phyloP scores from a whole-genome alignment of 2,113 vertebrate species.

The Ictidomys tridecemlineatus region DNA sequence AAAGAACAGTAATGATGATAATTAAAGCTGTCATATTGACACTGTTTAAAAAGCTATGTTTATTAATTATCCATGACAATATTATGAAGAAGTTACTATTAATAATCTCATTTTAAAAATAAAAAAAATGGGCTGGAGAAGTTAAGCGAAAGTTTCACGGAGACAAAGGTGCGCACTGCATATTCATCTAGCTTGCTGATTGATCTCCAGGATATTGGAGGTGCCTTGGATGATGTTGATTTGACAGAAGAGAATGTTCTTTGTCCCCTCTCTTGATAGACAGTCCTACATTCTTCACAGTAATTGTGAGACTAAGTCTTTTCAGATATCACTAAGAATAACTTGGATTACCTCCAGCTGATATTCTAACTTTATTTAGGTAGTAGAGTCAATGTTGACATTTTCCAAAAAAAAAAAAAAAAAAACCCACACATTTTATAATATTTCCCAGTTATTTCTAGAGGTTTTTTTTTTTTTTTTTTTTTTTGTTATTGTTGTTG shows the following conservation, averaged over 20 bases:
- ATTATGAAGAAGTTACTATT: background rate
- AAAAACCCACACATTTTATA: background rate
- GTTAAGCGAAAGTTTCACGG: background rate
- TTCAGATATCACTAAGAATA: background rate
- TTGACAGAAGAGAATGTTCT: background rate
- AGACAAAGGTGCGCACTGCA: background rate
- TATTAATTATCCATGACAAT: background rate
- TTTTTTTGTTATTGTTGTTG: background rate
- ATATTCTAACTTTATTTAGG: background rate
- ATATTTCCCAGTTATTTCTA: background rate
- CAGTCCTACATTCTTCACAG: background rate
- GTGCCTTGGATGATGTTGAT: background rate
- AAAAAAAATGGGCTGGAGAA: background rate
- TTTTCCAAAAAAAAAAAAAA: slow-evolving; percentile 1
- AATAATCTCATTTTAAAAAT: background rate
- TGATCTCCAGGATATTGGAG: background rate
- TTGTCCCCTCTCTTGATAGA: background rate
- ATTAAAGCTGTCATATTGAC: background rate
- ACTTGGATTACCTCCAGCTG: background rate
- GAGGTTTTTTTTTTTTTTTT: background rate
- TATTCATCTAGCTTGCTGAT: rapidly evolving
- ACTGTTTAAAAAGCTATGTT: background rate
- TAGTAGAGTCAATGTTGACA: background rate
- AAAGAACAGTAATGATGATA: background rate
- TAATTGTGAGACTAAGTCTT: background rate